Conservation (phyloP, 2,797 vertebrate species). For the Eutrigla gurnardus region DNA sequence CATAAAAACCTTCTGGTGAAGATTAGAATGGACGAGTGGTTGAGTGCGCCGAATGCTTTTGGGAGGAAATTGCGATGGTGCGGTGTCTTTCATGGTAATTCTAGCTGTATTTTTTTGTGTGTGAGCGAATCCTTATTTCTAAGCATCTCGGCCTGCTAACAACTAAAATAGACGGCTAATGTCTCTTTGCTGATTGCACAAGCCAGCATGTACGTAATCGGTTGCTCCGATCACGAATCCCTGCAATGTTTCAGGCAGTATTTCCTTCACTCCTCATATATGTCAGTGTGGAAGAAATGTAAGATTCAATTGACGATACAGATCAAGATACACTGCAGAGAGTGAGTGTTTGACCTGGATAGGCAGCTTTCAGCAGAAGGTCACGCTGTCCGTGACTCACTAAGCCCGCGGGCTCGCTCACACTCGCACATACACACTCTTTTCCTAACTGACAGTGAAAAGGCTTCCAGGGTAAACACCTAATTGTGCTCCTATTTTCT, state of each 20-base stretch:
- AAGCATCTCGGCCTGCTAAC: neutral
- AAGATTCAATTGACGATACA: neutral
- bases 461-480: constrained; percentile 74
- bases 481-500: constrained; percentile 70
- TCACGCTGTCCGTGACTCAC: constrained; percentile 72
- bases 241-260: constrained; percentile 21
- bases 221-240: constrained; percentile 19
- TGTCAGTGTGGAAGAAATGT: constrained; percentile 21
- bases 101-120: neutral
- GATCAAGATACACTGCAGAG: constrained; percentile 18
- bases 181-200: constrained; percentile 30
- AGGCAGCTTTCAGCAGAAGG: constrained; percentile 77
- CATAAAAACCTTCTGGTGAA: constrained; percentile 37
- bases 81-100: constrained; percentile 23
- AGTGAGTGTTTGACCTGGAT: constrained; percentile 74
- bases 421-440: constrained; percentile 22
- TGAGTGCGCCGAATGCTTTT: neutral
- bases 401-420: constrained; percentile 49
- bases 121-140: constrained; percentile 2
- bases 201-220: constrained; percentile 32
- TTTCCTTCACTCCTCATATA: constrained; percentile 38
- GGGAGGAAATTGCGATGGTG: neutral
- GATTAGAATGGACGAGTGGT: constrained; percentile 20
- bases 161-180: constrained; percentile 23
- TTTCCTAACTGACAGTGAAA: constrained; percentile 56